Evolutionary conservation across 2,888 invertebrate species (phyloP).

Genomic region (Alloplasta piceator): DNA sequence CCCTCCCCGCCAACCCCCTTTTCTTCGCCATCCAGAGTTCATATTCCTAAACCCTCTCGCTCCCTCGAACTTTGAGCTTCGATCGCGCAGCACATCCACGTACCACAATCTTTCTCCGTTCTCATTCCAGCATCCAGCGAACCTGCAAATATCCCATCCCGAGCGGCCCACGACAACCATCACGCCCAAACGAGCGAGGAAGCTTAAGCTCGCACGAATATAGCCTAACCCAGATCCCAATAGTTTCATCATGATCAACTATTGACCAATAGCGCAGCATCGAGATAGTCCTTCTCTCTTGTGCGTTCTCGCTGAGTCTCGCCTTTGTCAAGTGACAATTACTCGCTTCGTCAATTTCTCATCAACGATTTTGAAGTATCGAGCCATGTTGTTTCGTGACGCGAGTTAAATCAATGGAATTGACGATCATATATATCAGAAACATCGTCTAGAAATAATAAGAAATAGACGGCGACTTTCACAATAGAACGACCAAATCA

Average conservation of each 20-base stretch:
- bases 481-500: too few relatives aligned
- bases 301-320: constrained; percentile 20
- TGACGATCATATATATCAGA: too few relatives aligned
- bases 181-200: not conserved
- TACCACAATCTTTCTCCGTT: constrained; percentile 32
- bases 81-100: constrained; percentile 18
- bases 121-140: constrained; percentile 48
- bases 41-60: not conserved
- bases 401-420: not conserved
- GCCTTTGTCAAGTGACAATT: constrained; percentile 44
- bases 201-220: too few relatives aligned
- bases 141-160: constrained; percentile 51
- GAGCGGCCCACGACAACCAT: constrained; percentile 8
- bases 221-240: constrained; percentile 11
- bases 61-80: constrained; percentile 6
- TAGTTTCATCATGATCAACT: constrained; percentile 40
- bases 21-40: constrained; percentile 11
- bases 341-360: constrained; percentile 42
- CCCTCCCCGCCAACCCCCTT: constrained; percentile 27
- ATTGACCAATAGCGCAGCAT: not conserved
- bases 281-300: constrained; percentile 11
- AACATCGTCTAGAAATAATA: too few relatives aligned
- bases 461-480: too few relatives aligned
- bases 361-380: constrained; percentile 24
- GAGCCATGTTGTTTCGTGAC: constrained; percentile 20